These are phyloP conservation scores for Enchytraeus crypticus DNA, from an alignment of 2,888 invertebrate genomes.

Conservation along the genomic window DNA sequence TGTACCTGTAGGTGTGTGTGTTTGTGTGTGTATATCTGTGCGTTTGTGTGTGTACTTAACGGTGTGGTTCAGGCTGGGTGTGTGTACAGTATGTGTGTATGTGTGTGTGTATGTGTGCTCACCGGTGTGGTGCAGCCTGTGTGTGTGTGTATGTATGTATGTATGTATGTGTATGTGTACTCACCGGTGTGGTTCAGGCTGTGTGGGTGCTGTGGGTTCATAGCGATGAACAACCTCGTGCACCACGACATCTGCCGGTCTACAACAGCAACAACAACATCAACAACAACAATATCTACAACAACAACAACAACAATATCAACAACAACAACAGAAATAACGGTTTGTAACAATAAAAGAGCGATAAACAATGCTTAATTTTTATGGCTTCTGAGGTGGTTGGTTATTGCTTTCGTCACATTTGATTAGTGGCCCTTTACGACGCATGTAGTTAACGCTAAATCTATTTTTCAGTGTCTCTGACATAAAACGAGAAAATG, in stretches of 20 bases:
- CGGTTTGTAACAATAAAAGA: too few species aligned
- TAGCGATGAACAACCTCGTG: conserved; percentile 6
- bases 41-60: background rate
- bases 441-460: too few species aligned
- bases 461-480: too few species aligned
- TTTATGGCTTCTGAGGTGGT: too few species aligned
- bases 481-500: too few species aligned
- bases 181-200: background rate
- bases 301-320: too few species aligned
- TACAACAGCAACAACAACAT: too few species aligned
- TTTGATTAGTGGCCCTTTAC: too few species aligned
- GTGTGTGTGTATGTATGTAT: background rate
- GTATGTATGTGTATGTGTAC: background rate
- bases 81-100: background rate
- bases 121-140: background rate
- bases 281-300: too few species aligned
- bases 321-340: too few species aligned
- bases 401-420: too few species aligned
- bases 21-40: background rate
- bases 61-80: background rate
- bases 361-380: too few species aligned
- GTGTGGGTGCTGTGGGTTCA: background rate
- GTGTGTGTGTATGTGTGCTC: background rate
- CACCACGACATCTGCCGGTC: conserved; percentile 1
- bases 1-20: conserved; percentile 3